Percentiles rank a stretch among this genome's conserved stretches.
Evolutionary conservation across 2,113 vertebrate genomes (phyloP).

Genomic region (Ciconia maguari): DNA sequence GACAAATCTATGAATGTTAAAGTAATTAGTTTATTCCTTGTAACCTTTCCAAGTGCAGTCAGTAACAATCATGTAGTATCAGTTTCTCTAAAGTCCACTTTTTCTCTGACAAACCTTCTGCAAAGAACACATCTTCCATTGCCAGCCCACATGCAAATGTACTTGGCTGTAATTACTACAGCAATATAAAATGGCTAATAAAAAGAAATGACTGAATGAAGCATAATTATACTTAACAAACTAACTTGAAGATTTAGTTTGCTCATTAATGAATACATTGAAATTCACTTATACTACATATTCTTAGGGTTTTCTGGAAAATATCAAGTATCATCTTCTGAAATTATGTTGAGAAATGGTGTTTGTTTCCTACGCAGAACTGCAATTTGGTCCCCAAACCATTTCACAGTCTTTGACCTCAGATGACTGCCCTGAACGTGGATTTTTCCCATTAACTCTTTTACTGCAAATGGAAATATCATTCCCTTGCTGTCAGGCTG

Average conservation of each 20-base stretch:
- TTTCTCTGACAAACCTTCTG: neutral
- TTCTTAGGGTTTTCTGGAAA: neutral
- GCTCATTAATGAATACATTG: neutral
- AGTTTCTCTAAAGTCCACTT: neutral
- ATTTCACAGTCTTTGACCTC: neutral
- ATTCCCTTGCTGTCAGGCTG: neutral
- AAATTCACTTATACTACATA: neutral
- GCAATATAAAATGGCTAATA: neutral
- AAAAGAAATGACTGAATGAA: conserved; percentile 21
- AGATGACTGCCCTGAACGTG: neutral
- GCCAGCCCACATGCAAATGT: neutral
- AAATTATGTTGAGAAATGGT: neutral
- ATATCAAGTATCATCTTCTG: neutral
- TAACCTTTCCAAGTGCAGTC: neutral
- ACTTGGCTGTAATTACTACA: neutral
- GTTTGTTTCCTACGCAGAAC: neutral
- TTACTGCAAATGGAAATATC: neutral
- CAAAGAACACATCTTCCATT: neutral
- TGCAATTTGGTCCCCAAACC: neutral
- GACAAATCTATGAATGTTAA: neutral
- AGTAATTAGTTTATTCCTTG: neutral
- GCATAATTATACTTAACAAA: neutral
- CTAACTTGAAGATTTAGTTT: neutral
- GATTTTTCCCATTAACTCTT: conserved; percentile 28
- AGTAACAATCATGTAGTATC: neutral